Evolutionary conservation across 1,140 invertebrate species (phyloP).

Genomic region (Orius laevigatus): DNA sequence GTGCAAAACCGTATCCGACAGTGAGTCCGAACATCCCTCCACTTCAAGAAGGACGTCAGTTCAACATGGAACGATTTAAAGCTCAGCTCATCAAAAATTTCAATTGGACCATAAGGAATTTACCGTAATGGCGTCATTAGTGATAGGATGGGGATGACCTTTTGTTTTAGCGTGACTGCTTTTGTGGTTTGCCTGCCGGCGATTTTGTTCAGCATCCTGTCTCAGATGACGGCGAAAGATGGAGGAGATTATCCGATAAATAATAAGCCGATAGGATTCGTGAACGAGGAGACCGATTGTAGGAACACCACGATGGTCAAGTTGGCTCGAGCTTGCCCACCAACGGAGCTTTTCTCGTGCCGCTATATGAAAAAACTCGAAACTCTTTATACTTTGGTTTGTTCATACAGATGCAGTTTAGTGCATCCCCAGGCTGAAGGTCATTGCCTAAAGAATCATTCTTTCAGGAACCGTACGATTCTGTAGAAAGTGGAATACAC

Average conservation of each 20-base stretch:
- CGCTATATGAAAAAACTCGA: constrained; percentile 9
- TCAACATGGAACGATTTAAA: constrained; percentile 30
- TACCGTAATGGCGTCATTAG: constrained; percentile 42
- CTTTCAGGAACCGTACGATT: constrained; percentile 16
- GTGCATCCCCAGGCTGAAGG: too few species aligned
- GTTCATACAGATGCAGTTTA: too few species aligned
- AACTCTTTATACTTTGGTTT: constrained; percentile 2
- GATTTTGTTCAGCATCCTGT: constrained; percentile 40
- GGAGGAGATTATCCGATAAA: constrained; percentile 2
- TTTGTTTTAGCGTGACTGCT: constrained; percentile 28
- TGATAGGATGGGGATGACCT: too few species aligned
- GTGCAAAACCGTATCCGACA: constrained; percentile 4
- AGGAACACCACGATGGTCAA: background rate
- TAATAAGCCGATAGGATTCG: constrained; percentile 6
- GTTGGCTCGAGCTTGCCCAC: background rate
- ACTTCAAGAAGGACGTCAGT: constrained; percentile 3
- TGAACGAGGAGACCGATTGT: constrained; percentile 10
- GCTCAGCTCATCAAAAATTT: constrained; percentile 85
- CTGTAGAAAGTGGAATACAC: constrained; percentile 37
- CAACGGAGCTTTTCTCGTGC: constrained; percentile 4
- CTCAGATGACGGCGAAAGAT: constrained; percentile 31
- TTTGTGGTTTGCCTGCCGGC: constrained; percentile 41
- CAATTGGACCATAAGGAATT: constrained; percentile 72
- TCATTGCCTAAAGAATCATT: too few species aligned
- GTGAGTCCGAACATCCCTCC: constrained; percentile 6